Base-by-base conservation (phyloP, 2,888 invertebrate species). In the Drosophila lacicola region DNA sequence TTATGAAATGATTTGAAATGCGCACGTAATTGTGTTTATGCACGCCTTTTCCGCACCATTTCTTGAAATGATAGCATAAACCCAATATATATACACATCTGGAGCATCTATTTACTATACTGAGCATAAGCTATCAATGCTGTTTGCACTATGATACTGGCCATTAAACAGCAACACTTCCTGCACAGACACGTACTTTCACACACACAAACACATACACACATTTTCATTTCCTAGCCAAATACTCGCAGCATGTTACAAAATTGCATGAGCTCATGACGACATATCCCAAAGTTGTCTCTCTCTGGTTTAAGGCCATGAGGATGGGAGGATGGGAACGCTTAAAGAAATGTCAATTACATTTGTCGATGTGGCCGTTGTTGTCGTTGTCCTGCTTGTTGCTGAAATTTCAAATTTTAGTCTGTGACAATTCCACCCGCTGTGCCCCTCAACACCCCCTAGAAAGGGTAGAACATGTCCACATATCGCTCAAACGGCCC, bases 291-390 rank as follows among this genome's bases (percentile, higher is more conserved):
- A 73, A 64, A 75, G 65, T 64, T 87, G 46, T 65, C 50, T 71
- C 69, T 81, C 47, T 74, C 56, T 41, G 70, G 68, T 79, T 78
- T 70, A 39, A 62, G 60, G 53, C 57, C 58, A 49, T 50, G 33
- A 49, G 47, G n/a, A 13, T 17, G 37, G 53, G 33, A 53, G 47
- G n/a, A 10, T 21, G 33, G 46, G 39, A 39, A 64, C 62, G 58
- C 58, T 80, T 80, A 63, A 82, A 85, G 82, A 85, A 85, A 85
- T 79, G 85, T 87, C 89, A 88, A 88, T 89, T 85, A 87, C 89
- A 89, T 72, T 83, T 79, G 89, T 78, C 81, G 79, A 86, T 86
- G 83, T 67, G 76, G 61, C 73, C 73, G 68, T 68, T 75, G 49
- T 62, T 46, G 71, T 62, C 36, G 39, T 39, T 49, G 56, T 44